phyloP scores from a whole-genome alignment of 2,797 vertebrate species.

The Neoniphon sammara region DNA sequence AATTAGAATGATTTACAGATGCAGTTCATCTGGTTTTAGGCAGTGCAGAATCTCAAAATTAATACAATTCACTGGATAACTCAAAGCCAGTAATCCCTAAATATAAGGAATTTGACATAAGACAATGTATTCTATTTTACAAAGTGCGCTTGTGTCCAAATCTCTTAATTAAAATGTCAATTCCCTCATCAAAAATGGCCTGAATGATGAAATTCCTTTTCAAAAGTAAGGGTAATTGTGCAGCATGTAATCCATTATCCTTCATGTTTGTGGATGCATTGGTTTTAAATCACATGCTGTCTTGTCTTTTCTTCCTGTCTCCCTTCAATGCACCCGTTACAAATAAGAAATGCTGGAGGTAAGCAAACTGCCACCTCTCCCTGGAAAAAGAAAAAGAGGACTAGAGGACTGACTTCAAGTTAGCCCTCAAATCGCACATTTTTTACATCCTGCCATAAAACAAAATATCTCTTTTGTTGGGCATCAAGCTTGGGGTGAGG shows the following conservation, averaged over 20 bases:
- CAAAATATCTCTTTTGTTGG: slow-evolving; percentile 57
- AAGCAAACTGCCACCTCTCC: slow-evolving; percentile 9
- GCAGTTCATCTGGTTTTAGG: slow-evolving; percentile 41
- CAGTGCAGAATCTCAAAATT: slow-evolving; percentile 23
- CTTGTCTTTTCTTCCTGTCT: neutral
- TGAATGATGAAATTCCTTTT: slow-evolving; percentile 22
- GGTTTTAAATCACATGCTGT: slow-evolving; percentile 3
- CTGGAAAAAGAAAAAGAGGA: slow-evolving; percentile 2
- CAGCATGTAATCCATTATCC: slow-evolving; percentile 33
- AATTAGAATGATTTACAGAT: slow-evolving; percentile 35
- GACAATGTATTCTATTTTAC: slow-evolving; percentile 25
- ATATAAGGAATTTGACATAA: neutral
- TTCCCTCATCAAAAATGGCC: slow-evolving; percentile 17
- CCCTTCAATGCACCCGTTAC: slow-evolving; percentile 25
- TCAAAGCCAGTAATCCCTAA: slow-evolving; percentile 4
- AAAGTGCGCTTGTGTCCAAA: slow-evolving; percentile 27
- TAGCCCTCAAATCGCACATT: slow-evolving; percentile 30
- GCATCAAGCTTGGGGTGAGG: slow-evolving; percentile 43
- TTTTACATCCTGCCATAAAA: slow-evolving; percentile 32
- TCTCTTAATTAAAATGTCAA: slow-evolving; percentile 28
- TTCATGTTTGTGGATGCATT: neutral
- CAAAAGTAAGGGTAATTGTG: slow-evolving; percentile 14
- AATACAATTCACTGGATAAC: slow-evolving; percentile 44
- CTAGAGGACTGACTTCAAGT: slow-evolving; percentile 14
- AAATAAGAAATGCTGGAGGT: neutral